Percentiles rank a stretch among this genome's conserved stretches.
Conservation (phyloP, 2,113 vertebrate species). For the Takifugu bimaculatus region DNA sequence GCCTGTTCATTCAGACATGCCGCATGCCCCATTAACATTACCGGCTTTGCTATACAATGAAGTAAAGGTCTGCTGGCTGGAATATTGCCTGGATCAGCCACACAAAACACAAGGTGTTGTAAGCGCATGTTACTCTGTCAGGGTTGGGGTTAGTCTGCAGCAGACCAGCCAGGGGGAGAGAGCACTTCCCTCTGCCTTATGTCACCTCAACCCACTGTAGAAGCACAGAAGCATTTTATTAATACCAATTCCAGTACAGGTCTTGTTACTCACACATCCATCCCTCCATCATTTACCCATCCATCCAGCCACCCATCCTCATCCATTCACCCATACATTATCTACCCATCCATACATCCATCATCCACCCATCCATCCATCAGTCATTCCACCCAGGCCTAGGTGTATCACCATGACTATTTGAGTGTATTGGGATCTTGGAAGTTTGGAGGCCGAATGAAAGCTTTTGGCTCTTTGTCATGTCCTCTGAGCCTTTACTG, state of each 20-base stretch:
- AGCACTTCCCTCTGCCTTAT: conserved; percentile 29
- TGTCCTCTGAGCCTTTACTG: too few species aligned
- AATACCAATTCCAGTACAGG: conserved; percentile 24
- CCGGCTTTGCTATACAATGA: conserved; percentile 34
- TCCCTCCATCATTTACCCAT: too few species aligned
- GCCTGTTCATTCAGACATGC: conserved; percentile 27
- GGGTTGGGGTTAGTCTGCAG: conserved; percentile 23
- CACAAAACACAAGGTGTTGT: conserved; percentile 14
- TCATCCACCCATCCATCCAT: too few species aligned
- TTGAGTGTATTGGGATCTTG: too few species aligned
- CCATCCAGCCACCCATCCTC: neutral
- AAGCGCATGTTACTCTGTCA: conserved; percentile 32
- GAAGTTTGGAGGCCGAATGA: too few species aligned
- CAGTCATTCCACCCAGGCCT: neutral
- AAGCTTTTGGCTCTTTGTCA: too few species aligned
- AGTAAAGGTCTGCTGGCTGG: conserved; percentile 9
- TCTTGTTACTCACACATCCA: neutral
- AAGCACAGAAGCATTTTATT: conserved; percentile 39
- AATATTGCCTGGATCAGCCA: conserved; percentile 10
- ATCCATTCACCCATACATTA: neutral
- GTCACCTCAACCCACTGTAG: conserved; percentile 34
- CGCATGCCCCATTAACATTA: conserved; percentile 32
- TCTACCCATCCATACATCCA: too few species aligned
- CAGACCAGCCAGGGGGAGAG: neutral
- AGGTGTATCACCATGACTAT: conserved; percentile 24